Conservation (phyloP, 2,888 invertebrate species). For the Trichopria drosophilae region DNA sequence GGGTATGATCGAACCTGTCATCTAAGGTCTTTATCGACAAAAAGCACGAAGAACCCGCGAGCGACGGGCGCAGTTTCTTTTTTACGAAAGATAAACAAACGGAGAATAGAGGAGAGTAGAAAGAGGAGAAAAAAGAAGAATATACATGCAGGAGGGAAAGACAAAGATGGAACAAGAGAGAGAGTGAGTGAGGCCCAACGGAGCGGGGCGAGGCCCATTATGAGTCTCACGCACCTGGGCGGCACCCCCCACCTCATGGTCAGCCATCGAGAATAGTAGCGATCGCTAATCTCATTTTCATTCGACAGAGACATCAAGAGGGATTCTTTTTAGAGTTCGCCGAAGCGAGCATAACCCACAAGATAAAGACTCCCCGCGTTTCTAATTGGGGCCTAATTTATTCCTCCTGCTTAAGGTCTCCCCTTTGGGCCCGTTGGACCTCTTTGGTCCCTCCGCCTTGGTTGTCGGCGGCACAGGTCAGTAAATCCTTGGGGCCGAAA, state of each 20-base stretch:
- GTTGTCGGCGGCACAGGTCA: too few species aligned
- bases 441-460: too few species aligned
- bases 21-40: neutral
- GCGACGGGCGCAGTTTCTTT: too few species aligned
- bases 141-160: conserved; percentile 3
- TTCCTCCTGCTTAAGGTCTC: conserved; percentile 11
- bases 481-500: too few species aligned
- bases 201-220: conserved; percentile 18
- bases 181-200: conserved; percentile 17
- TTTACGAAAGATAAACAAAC: conserved; percentile 8
- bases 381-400: conserved; percentile 35
- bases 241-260: neutral
- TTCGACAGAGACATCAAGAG: conserved; percentile 32
- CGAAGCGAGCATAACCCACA: neutral
- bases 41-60: neutral
- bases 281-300: conserved; percentile 27
- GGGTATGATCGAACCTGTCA: too few species aligned
- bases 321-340: neutral
- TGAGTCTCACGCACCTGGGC: conserved; percentile 1
- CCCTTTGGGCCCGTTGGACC: neutral
- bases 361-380: conserved; percentile 26
- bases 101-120: neutral
- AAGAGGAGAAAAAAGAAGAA: conserved; percentile 18
- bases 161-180: conserved; percentile 10
- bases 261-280: conserved; percentile 4